phyloP scores from a whole-genome alignment of 2,888 invertebrate species.

The Oegoconia quadripuncta region DNA sequence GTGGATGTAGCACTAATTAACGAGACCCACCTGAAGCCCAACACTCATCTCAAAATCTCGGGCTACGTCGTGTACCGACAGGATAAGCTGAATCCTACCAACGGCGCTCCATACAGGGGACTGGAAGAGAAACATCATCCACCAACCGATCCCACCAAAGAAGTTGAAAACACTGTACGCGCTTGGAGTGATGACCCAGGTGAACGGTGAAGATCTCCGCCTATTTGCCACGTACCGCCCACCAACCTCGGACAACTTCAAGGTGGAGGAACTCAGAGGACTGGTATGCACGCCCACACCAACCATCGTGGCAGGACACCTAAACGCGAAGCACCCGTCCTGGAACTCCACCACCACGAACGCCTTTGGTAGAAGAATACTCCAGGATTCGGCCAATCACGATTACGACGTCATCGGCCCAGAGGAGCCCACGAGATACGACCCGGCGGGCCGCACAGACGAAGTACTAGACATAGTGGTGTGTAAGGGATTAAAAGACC shows the following conservation, averaged over 20 bases:
- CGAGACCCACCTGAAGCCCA: background rate
- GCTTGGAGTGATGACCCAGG: background rate
- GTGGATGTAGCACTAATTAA: background rate
- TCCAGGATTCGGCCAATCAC: background rate
- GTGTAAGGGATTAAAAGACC: too few species aligned
- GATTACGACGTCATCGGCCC: constrained; percentile 1
- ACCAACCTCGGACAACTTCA: background rate
- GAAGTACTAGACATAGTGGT: too few species aligned
- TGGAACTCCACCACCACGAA: constrained; percentile 1
- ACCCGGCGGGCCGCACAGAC: constrained; percentile 3
- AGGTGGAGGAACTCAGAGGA: background rate
- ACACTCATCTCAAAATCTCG: background rate
- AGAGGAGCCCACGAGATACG: background rate
- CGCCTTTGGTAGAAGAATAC: background rate
- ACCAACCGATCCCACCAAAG: background rate
- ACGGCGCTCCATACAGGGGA: background rate
- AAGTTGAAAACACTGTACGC: background rate
- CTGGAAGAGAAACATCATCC: background rate
- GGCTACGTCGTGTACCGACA: background rate
- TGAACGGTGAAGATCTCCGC: background rate
- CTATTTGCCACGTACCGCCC: background rate
- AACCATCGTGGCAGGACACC: constrained; percentile 6
- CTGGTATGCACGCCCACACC: constrained; percentile 1
- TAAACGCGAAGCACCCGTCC: constrained; percentile 7
- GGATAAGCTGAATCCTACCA: background rate